phyloP scores from a whole-genome alignment of 2,888 invertebrate genomes.

The Notocelia uddmanniana region DNA sequence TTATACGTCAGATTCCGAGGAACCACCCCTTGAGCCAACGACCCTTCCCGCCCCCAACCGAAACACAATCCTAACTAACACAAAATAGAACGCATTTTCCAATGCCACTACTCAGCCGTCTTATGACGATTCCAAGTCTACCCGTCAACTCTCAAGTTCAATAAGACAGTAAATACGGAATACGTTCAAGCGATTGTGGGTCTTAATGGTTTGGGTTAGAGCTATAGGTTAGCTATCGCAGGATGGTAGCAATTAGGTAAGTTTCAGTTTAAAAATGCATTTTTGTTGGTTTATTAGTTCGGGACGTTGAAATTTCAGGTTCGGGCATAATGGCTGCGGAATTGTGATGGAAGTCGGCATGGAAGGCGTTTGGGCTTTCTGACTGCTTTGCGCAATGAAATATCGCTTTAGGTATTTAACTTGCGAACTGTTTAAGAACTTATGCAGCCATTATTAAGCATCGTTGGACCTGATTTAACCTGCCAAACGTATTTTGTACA shows the following conservation, averaged over 20 bases:
- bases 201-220: slow-evolving; percentile 60
- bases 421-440: slow-evolving; percentile 3
- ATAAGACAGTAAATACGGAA: slow-evolving; percentile 77
- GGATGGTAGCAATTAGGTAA: slow-evolving; percentile 81
- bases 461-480: neutral
- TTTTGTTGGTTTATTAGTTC: slow-evolving; percentile 61
- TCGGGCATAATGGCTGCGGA: slow-evolving; percentile 39
- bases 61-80: slow-evolving; percentile 54
- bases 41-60: slow-evolving; percentile 59
- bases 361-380: slow-evolving; percentile 27
- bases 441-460: neutral
- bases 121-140: slow-evolving; percentile 80
- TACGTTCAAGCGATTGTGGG: slow-evolving; percentile 67
- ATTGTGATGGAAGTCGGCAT: slow-evolving; percentile 29
- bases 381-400: slow-evolving; percentile 27
- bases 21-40: slow-evolving; percentile 66
- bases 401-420: slow-evolving; percentile 27
- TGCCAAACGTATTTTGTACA: neutral
- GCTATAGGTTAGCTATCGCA: slow-evolving; percentile 52
- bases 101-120: slow-evolving; percentile 63
- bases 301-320: slow-evolving; percentile 42
- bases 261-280: slow-evolving; percentile 74
- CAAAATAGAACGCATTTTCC: slow-evolving; percentile 68
- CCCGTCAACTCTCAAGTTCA: slow-evolving; percentile 68
- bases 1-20: slow-evolving; percentile 70